These are phyloP conservation scores for Maniola hyperantus DNA, from an alignment of 2,888 invertebrate species.

Conservation along the genomic window DNA sequence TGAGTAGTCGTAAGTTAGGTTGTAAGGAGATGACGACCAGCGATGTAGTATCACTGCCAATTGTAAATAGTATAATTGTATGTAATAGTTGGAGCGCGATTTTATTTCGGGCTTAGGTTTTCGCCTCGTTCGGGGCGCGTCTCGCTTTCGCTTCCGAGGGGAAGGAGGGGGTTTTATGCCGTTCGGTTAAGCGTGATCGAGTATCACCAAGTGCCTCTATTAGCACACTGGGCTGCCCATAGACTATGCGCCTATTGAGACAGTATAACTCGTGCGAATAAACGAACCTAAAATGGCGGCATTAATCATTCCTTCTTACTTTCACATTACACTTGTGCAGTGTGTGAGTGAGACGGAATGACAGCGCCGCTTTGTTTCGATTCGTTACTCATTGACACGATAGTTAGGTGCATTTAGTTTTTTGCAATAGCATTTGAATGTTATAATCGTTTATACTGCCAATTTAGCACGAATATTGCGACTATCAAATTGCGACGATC, in stretches of 20 bases:
- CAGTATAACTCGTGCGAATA: neutral
- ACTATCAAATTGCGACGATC: too few relatives aligned
- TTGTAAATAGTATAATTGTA: slow-evolving; percentile 67
- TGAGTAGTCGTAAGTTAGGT: slow-evolving; percentile 57
- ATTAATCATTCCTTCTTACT: too few relatives aligned
- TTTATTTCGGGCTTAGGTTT: slow-evolving; percentile 51
- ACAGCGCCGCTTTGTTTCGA: too few relatives aligned
- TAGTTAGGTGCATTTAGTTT: too few relatives aligned
- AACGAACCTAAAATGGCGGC: too few relatives aligned
- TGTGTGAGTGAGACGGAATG: too few relatives aligned
- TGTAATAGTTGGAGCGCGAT: slow-evolving; percentile 45
- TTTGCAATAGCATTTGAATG: too few relatives aligned
- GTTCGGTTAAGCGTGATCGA: slow-evolving; percentile 34
- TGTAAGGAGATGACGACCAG: slow-evolving; percentile 65
- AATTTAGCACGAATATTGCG: too few relatives aligned
- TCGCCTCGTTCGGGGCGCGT: slow-evolving; percentile 41
- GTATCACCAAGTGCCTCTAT: slow-evolving; percentile 66
- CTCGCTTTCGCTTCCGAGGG: slow-evolving; percentile 54
- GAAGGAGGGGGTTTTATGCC: slow-evolving; percentile 18
- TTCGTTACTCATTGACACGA: too few relatives aligned
- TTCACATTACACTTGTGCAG: too few relatives aligned
- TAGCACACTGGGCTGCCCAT: slow-evolving; percentile 38
- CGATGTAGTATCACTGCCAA: slow-evolving; percentile 75
- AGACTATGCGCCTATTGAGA: neutral
- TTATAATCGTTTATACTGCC: too few relatives aligned